A percentile compares a stretch with the other conserved stretches of the same genome.
phyloP scores from a whole-genome alignment of 1,140 invertebrate species.

The Psix sp. region DNA sequence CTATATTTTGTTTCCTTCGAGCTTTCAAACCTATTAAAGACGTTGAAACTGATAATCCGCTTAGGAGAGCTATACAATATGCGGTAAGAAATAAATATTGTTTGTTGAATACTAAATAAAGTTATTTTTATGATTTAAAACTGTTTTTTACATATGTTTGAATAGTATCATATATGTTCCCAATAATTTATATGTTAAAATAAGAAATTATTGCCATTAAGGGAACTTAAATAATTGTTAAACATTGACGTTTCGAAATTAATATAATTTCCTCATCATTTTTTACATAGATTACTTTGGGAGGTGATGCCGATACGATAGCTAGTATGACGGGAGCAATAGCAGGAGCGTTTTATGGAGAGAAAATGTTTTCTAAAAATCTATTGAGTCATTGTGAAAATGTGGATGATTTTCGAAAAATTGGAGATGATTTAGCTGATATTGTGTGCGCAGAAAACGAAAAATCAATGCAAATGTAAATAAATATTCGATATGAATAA shows the following conservation, averaged over 20 bases:
- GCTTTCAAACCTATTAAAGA: constrained; percentile 78
- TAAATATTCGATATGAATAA: constrained; percentile 1
- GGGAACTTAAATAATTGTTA: no score
- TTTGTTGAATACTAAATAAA: constrained; percentile 19
- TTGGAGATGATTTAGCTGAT: constrained; percentile 76
- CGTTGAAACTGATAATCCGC: constrained; percentile 78
- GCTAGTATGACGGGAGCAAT: constrained; percentile 88
- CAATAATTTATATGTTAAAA: not conserved
- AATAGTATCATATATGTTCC: no score
- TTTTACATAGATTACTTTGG: constrained; percentile 84
- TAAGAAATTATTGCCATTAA: no score
- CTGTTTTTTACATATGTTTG: no score
- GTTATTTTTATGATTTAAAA: not conserved
- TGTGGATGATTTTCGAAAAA: constrained; percentile 75
- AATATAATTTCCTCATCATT: not conserved
- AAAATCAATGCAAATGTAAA: constrained; percentile 7
- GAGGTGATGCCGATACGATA: constrained; percentile 90
- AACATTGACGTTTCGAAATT: no score
- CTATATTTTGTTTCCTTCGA: constrained; percentile 85
- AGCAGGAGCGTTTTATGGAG: constrained; percentile 85
- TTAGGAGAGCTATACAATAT: constrained; percentile 81
- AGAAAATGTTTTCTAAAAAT: constrained; percentile 78
- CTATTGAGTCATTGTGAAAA: constrained; percentile 82
- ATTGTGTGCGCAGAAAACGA: constrained; percentile 28
- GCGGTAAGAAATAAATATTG: constrained; percentile 56